Evolutionary conservation across 2,113 vertebrate genomes (phyloP), one percentile per base, ranked within the genome.

Genomic region (Nestor notabilis): DNA sequence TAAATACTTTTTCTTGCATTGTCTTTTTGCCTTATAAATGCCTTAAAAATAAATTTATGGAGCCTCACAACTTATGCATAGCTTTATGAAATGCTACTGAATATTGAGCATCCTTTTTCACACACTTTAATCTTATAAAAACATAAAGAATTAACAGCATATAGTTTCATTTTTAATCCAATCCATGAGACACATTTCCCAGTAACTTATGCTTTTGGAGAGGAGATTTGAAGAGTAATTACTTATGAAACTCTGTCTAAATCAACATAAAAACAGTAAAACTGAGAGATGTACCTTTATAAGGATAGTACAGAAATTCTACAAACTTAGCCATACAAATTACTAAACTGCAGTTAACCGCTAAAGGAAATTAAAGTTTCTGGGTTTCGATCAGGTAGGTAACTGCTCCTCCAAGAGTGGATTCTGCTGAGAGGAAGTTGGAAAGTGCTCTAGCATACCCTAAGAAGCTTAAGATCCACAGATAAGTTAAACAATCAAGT

Each of bases 261-360:
- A 82, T 8, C 17, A 81, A n/a, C 4, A 58, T 17, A 78, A 70
- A 69, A 81, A 12, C 9, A 66, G 2, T 49, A 56, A 41, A n/a
- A 81, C 13, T 72, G 9, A 74, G 17, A 70, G 14, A 28, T 15
- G 3, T 39, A 5, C 2, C 37, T 84, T 89, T 58, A 29, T 43
- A 29, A 50, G 7, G 14, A 33, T 24, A 66, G 28, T 19, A 64
- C 31, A 68, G 44, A 91, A 82, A 55, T 29, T 43, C 33, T 43
- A 9, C 20, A 35, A 35, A 35, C 35, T 58, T 58, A 35, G 56
- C 35, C 33, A 75, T 21, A 47, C 0, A 0, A 69, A 49, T 19
- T 8, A 52, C 47, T 56, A 74, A 86, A 39, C 5, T 7, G 7
- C n/a, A 71, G 13, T 47, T 58, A 68, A 5, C 17, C 53, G 29